phyloP scores from a whole-genome alignment of 2,888 invertebrate species.

The Drosophila subsilvestris region DNA sequence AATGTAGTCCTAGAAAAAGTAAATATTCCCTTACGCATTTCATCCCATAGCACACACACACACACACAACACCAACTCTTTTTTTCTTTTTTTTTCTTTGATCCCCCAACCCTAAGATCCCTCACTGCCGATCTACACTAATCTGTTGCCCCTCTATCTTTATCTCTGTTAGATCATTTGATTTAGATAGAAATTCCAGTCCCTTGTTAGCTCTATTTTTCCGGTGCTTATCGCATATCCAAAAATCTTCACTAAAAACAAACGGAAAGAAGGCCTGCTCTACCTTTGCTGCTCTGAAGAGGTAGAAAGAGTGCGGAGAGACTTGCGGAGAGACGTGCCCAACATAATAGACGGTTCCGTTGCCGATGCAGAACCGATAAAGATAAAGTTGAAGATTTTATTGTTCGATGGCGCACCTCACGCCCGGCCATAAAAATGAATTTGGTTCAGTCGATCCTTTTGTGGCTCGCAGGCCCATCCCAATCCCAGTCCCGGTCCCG shows the following conservation, averaged over 20 bases:
- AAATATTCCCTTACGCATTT: too few relatives aligned
- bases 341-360: conserved; percentile 74
- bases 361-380: conserved; percentile 44
- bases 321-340: conserved; percentile 11
- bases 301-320: neutral
- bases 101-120: too few relatives aligned
- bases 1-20: too few relatives aligned
- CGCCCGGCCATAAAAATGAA: conserved; percentile 65
- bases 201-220: conserved; percentile 38
- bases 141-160: neutral
- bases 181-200: conserved; percentile 4
- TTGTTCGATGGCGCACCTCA: conserved; percentile 51
- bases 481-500: neutral
- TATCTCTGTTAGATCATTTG: neutral
- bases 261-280: neutral
- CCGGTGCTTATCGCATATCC: conserved; percentile 20
- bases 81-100: too few relatives aligned
- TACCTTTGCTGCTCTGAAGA: neutral
- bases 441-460: conserved; percentile 51
- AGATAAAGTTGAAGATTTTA: conserved; percentile 75
- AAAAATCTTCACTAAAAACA: conserved; percentile 22
- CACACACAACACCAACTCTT: too few relatives aligned
- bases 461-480: conserved; percentile 10
- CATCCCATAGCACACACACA: too few relatives aligned
- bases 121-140: neutral